phyloP scores from a whole-genome alignment of 2,113 vertebrate species.

The Rhodinocichla rosea region DNA sequence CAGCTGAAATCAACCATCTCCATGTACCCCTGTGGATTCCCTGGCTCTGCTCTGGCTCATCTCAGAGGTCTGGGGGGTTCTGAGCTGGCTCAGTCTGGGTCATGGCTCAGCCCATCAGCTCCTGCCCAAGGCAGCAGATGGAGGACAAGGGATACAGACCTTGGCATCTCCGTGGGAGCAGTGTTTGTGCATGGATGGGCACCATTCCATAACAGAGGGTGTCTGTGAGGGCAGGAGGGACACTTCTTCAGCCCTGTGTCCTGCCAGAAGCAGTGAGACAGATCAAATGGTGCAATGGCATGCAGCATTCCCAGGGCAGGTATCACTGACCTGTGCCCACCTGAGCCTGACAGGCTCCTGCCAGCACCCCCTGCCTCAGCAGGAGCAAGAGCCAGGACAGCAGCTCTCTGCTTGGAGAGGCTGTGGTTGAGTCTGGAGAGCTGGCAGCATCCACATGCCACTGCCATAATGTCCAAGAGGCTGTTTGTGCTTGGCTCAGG shows the following conservation, averaged over 20 bases:
- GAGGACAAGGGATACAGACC: accelerated
- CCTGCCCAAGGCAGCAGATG: not conserved
- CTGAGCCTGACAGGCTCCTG: not conserved
- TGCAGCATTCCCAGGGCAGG: not conserved
- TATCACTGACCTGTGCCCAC: not conserved
- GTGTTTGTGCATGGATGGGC: not conserved
- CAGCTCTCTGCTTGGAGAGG: not conserved
- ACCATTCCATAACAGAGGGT: not conserved
- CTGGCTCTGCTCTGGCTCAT: not conserved
- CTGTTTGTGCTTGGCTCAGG: not conserved
- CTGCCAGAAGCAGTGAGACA: not conserved
- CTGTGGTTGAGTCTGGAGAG: not conserved
- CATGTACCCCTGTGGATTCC: too few relatives aligned
- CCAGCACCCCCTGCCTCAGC: not conserved
- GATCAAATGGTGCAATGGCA: not conserved
- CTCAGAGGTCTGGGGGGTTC: not conserved
- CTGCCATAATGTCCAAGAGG: not conserved
- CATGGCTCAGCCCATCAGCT: not conserved
- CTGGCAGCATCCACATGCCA: accelerated
- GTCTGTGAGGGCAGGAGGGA: not conserved
- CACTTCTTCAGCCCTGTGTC: not conserved
- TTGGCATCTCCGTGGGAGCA: not conserved
- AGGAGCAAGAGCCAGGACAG: not conserved
- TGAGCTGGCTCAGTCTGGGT: not conserved
- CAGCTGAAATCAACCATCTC: not conserved